phyloP scores from a whole-genome alignment of 2,888 invertebrate genomes.

The Autographa gamma region DNA sequence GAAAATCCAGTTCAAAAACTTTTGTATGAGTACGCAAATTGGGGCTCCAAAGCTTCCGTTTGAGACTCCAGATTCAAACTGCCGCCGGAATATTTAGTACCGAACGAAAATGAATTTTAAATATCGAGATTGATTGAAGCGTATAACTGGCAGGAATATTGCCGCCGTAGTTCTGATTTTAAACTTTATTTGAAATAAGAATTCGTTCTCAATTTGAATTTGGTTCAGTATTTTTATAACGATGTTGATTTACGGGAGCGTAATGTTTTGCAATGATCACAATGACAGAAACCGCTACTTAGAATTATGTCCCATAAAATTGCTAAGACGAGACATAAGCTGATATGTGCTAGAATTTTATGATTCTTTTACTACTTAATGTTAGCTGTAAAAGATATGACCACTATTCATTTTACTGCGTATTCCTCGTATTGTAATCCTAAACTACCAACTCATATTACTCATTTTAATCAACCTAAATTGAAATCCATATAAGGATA shows the following conservation, averaged over 20 bases:
- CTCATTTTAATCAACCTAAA: not conserved
- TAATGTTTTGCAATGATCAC: slow-evolving; percentile 1
- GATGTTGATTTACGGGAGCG: not conserved
- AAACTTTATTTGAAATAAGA: slow-evolving; percentile 23
- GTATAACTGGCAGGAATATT: slow-evolving; percentile 24
- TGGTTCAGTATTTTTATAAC: slow-evolving; percentile 7
- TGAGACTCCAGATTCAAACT: slow-evolving; percentile 10
- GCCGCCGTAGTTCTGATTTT: slow-evolving; percentile 32
- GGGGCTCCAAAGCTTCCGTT: slow-evolving; percentile 27
- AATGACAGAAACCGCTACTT: slow-evolving; percentile 16
- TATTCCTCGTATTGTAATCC: not conserved
- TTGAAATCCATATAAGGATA: not conserved
- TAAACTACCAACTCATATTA: not conserved
- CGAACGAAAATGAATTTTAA: slow-evolving; percentile 36
- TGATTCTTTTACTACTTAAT: slow-evolving; percentile 19
- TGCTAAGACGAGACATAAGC: not conserved
- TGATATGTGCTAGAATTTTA: slow-evolving; percentile 26
- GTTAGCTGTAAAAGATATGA: not conserved
- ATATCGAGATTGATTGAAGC: slow-evolving; percentile 36
- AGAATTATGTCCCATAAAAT: slow-evolving; percentile 30
- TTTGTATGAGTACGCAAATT: slow-evolving; percentile 25
- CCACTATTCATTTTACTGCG: not conserved
- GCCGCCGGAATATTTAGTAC: slow-evolving; percentile 20
- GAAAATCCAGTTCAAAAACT: slow-evolving; percentile 35
- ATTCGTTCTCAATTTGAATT: slow-evolving; percentile 16